Conservation (phyloP, 2,113 vertebrate genomes). For the Rhinoptilus africanus region DNA sequence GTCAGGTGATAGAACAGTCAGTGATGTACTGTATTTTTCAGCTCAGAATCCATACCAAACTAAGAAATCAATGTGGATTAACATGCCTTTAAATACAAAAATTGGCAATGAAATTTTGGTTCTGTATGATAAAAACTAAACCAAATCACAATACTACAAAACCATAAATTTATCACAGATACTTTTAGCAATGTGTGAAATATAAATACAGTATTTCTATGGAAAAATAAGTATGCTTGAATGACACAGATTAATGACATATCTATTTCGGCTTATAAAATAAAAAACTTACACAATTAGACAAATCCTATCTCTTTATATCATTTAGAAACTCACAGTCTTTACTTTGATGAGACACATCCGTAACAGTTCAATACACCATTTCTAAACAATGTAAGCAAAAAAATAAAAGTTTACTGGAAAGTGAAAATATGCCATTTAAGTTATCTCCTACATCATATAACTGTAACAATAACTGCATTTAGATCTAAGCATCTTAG, state of each 20-base stretch:
- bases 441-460: neutral
- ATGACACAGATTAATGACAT: neutral
- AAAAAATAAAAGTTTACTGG: neutral
- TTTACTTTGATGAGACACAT: neutral
- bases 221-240: neutral
- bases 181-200: neutral
- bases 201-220: neutral
- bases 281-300: neutral
- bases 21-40: constrained; percentile 72
- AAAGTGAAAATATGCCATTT: neutral
- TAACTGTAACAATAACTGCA: neutral
- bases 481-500: neutral
- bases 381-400: neutral
- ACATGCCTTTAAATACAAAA: constrained; percentile 68
- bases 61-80: constrained; percentile 74
- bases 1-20: constrained; percentile 73
- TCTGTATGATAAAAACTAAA: constrained; percentile 3
- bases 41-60: constrained; percentile 72
- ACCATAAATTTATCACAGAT: neutral
- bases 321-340: neutral
- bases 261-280: neutral
- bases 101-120: constrained; percentile 48
- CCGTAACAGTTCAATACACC: neutral
- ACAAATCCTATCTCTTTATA: neutral
- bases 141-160: neutral